Percentiles rank a stretch among this genome's conserved stretches.
phyloP scores from a whole-genome alignment of 2,888 invertebrate genomes.

The Leucozona laternaria region DNA sequence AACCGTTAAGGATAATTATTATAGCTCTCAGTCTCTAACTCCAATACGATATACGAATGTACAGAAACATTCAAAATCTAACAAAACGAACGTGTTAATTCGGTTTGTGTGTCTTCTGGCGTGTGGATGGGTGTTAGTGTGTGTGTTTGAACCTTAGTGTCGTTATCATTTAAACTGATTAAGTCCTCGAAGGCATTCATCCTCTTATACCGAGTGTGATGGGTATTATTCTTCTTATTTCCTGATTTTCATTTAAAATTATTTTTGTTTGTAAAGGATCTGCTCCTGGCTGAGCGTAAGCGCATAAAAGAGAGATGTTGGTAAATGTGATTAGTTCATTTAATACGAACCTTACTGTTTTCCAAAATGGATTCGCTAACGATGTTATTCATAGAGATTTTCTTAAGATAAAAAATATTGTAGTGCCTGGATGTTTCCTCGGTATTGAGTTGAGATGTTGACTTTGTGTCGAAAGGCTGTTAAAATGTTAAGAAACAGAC shows the following conservation, averaged over 20 bases:
- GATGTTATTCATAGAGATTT: conserved; percentile 49
- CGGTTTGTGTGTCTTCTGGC: conserved; percentile 36
- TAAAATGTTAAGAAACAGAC: conserved; percentile 8
- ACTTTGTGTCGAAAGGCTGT: conserved; percentile 22
- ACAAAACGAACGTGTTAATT: conserved; percentile 59
- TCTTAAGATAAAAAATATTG: conserved; percentile 8
- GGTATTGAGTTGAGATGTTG: conserved; percentile 8
- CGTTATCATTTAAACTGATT: conserved; percentile 59
- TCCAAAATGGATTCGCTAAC: conserved; percentile 51
- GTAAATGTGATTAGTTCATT: conserved; percentile 64
- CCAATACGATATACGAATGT: not conserved
- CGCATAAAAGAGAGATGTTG: conserved; percentile 39
- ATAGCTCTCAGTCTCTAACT: not conserved
- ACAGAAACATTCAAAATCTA: not conserved
- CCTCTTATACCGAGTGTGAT: not conserved
- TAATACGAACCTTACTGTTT: conserved; percentile 25
- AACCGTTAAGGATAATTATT: conserved; percentile 6
- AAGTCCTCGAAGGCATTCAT: conserved; percentile 52
- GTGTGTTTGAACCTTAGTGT: conserved; percentile 19
- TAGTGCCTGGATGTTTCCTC: not conserved
- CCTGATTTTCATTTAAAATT: conserved; percentile 17
- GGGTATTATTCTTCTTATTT: conserved; percentile 10
- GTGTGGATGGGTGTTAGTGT: not conserved
- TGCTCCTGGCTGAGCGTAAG: not conserved
- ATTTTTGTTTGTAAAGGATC: conserved; percentile 43